Evolutionary conservation across 1,140 invertebrate species (phyloP).

Genomic region (Drosophila punjabiensis): DNA sequence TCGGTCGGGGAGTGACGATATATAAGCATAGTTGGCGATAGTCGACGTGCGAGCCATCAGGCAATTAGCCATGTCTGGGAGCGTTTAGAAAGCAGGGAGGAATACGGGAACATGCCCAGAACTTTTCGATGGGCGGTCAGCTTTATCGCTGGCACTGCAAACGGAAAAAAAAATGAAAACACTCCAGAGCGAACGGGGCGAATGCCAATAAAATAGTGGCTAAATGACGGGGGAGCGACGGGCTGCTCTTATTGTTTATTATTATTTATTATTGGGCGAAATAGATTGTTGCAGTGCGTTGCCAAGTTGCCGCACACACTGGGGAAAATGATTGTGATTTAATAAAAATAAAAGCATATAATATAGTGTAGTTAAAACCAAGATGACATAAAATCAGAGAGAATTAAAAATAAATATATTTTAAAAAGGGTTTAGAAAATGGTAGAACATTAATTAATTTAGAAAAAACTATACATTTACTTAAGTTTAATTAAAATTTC

Average conservation of each 20-base stretch:
- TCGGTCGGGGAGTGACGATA: conserved; percentile 12
- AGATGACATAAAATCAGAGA: not conserved
- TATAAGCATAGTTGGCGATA: conserved; percentile 36
- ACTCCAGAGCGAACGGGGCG: conserved; percentile 37
- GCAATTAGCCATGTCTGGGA: conserved; percentile 62
- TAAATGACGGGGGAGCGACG: conserved; percentile 9
- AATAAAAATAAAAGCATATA: not conserved
- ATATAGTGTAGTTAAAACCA: not conserved
- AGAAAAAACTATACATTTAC: not conserved
- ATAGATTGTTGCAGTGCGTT: conserved; percentile 64
- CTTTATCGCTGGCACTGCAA: conserved; percentile 49
- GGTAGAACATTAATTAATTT: no score
- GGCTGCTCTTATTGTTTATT: conserved; percentile 67
- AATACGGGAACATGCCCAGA: conserved; percentile 26
- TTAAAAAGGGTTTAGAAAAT: not conserved
- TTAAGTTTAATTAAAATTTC: not conserved
- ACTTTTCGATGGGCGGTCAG: conserved; percentile 43
- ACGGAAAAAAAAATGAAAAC: conserved; percentile 23
- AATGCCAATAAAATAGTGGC: conserved; percentile 68
- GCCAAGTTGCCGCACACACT: conserved; percentile 40
- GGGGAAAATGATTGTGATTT: not conserved
- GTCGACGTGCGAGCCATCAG: conserved; percentile 50
- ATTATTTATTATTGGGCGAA: conserved; percentile 75
- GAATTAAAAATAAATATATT: not conserved
- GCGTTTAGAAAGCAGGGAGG: conserved; percentile 32